These are phyloP conservation scores for Thereuonema tuberculata DNA, from an alignment of 1,140 invertebrate genomes.

Conservation along the genomic window DNA sequence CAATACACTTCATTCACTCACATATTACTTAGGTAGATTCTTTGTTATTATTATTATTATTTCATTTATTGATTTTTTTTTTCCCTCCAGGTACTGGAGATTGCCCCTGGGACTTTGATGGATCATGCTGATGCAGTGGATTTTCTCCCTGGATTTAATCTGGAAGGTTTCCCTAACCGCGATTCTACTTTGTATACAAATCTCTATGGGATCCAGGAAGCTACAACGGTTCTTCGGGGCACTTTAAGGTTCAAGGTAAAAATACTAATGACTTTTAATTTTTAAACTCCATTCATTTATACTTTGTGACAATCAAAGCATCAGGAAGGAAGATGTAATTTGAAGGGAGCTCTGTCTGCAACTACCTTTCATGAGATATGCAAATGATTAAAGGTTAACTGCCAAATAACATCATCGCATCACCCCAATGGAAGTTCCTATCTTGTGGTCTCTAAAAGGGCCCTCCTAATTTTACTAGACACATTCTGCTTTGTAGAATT, in stretches of 20 bases:
- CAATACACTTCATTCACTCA: too few relatives aligned
- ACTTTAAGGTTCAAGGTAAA: conserved; percentile 67
- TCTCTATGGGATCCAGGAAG: conserved; percentile 73
- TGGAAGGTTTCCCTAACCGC: conserved; percentile 93
- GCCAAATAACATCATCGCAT: too few relatives aligned
- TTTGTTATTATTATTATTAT: too few relatives aligned
- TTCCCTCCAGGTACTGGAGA: conserved; percentile 56
- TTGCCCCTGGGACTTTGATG: conserved; percentile 81
- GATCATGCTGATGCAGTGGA: conserved; percentile 56
- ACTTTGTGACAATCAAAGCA: too few relatives aligned
- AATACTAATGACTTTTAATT: conserved; percentile 1
- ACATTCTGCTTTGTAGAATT: too few relatives aligned
- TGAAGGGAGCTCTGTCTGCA: conserved; percentile 1
- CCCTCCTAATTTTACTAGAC: too few relatives aligned
- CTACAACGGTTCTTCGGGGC: conserved; percentile 75
- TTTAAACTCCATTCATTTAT: background rate
- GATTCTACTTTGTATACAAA: conserved; percentile 82
- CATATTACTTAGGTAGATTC: too few relatives aligned
- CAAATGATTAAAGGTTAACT: too few relatives aligned
- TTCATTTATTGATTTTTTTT: conserved; percentile 1
- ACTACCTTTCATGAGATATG: background rate
- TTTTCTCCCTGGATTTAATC: conserved; percentile 89
- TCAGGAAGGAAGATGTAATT: background rate
- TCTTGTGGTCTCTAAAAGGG: too few relatives aligned
- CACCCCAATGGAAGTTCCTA: too few relatives aligned